phyloP scores from a whole-genome alignment of 2,113 vertebrate species.

The Seriola aureovittata region DNA sequence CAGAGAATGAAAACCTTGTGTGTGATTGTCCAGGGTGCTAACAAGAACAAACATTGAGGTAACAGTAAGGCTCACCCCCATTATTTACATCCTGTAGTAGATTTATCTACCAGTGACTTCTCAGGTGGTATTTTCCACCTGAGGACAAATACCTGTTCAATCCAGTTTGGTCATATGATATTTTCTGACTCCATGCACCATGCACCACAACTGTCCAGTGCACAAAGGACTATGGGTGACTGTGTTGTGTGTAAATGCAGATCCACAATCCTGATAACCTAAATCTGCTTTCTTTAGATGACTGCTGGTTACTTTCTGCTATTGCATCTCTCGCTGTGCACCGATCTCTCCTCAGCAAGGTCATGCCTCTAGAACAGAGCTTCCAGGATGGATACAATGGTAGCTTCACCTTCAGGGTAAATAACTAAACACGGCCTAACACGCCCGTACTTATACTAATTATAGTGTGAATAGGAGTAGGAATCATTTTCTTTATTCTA shows the following conservation, averaged over 20 bases:
- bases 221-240: no score
- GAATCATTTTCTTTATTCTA: no score
- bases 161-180: no score
- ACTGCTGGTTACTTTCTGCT: constrained; percentile 87
- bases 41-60: no score
- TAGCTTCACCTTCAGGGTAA: constrained; percentile 83
- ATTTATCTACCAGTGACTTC: not conserved
- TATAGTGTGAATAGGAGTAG: not conserved
- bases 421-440: not conserved
- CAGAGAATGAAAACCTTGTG: no score
- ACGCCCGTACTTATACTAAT: not conserved
- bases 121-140: not conserved
- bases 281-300: constrained; percentile 64
- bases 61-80: no score
- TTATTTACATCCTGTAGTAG: no score
- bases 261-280: not conserved
- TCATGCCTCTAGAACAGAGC: constrained; percentile 78
- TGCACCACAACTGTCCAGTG: no score
- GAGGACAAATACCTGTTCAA: not conserved
- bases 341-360: constrained; percentile 76
- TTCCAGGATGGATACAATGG: constrained; percentile 81
- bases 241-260: no score
- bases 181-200: no score
- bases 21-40: no score
- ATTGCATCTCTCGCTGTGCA: constrained; percentile 82